A percentile compares a stretch with the other conserved stretches of the same genome.
phyloP scores from a whole-genome alignment of 2,113 vertebrate species.

The Sciurus niger region DNA sequence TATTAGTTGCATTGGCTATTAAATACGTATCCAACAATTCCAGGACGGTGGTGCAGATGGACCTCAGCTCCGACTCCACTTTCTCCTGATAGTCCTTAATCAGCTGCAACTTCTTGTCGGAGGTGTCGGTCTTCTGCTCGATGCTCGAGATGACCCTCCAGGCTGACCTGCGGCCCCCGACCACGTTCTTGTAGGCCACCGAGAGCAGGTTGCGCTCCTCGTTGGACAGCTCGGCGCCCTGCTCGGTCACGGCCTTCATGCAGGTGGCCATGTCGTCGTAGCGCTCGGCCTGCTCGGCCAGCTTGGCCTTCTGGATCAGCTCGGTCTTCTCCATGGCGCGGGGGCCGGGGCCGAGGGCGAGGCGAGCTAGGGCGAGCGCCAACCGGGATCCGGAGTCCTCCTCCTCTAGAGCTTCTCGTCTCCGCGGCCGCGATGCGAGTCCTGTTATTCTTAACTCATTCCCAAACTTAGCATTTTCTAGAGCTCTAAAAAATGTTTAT shows the following conservation, averaged over 20 bases:
- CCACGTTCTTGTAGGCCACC: slow-evolving; percentile 99
- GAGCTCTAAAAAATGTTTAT: background rate
- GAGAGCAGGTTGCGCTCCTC: slow-evolving; percentile 99
- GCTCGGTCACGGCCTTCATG: slow-evolving; percentile 97
- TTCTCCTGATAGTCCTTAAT: slow-evolving; percentile 95
- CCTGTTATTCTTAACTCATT: background rate
- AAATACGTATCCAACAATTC: background rate
- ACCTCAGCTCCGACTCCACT: slow-evolving; percentile 95
- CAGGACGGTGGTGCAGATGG: slow-evolving; percentile 96
- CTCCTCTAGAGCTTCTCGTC: slow-evolving; percentile 32
- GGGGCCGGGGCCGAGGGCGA: background rate
- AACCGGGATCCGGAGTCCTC: slow-evolving; percentile 18
- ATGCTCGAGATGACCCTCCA: slow-evolving; percentile 98
- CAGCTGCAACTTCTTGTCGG: slow-evolving; percentile 94
- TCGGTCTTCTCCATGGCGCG: slow-evolving; percentile 94
- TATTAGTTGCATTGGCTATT: too few species aligned
- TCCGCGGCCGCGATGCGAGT: too few species aligned
- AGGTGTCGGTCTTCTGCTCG: slow-evolving; percentile 92
- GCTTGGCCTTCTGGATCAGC: slow-evolving; percentile 97
- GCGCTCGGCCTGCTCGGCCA: slow-evolving; percentile 98
- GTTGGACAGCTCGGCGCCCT: slow-evolving; percentile 93
- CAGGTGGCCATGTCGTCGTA: slow-evolving; percentile 98
- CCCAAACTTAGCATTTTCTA: background rate
- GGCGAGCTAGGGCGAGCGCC: slow-evolving; percentile 32
- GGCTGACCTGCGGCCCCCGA: slow-evolving; percentile 94